Conservation (phyloP, 2,113 vertebrate genomes). For the Saiga tatarica region DNA sequence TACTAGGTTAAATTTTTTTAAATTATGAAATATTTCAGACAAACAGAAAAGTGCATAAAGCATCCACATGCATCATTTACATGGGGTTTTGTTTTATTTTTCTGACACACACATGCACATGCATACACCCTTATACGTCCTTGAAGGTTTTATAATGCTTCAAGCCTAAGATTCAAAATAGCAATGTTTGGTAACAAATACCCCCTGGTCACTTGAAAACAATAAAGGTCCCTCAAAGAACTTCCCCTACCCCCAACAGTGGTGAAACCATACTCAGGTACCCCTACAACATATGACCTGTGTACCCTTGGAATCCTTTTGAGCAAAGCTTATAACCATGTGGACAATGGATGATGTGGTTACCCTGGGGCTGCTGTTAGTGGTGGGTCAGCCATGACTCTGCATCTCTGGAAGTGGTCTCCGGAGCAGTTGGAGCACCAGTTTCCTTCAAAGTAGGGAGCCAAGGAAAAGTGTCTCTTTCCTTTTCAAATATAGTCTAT, state of each 20-base stretch:
- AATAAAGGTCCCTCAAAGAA: background rate
- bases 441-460: background rate
- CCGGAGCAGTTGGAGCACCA: background rate
- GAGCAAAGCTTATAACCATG: background rate
- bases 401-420: background rate
- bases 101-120: background rate
- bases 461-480: background rate
- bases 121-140: background rate
- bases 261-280: background rate
- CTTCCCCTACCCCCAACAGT: background rate
- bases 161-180: background rate
- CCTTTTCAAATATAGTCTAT: background rate
- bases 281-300: background rate
- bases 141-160: background rate
- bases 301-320: background rate
- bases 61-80: background rate
- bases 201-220: background rate
- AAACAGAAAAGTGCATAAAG: background rate
- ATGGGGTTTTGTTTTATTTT: background rate
- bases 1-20: slow-evolving; percentile 28
- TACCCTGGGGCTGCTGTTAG: background rate
- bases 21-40: slow-evolving; percentile 25
- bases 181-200: background rate
- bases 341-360: background rate
- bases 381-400: background rate